Evolutionary conservation across 2,113 vertebrate species (phyloP), one percentile per base, ranked within the genome.

Genomic region (Lontra canadensis): DNA sequence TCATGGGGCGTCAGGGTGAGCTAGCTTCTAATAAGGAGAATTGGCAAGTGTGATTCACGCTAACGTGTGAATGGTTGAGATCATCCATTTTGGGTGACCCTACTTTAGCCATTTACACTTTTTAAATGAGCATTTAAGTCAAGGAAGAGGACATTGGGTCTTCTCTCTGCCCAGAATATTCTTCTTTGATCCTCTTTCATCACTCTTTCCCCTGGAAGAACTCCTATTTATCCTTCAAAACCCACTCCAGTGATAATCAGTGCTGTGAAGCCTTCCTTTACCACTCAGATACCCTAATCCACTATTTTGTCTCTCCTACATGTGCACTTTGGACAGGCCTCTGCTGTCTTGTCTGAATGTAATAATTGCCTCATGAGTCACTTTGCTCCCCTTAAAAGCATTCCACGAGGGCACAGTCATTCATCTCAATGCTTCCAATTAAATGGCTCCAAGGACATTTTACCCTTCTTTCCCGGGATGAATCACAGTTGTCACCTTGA

Each of bases 161-260:
- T 74, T 11, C 9, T 65, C 69, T 90, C 73, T 86, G 26, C 73
- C n/a, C 4, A 42, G 42, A 26, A 39, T 59, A 36, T 55, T 21
- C 29, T 92, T 36, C 31, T 63, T 39, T 71, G 49, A 34, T 10
- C 26, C 23, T 49, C 42, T 42, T 23, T 29, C n/a, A 29, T 73
- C 15, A 63, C 7, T 42, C 57, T n/a, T 4, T 73, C 49, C 2
- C 14, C 7, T 63, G 31, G n/a, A 26, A 55, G 74, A 44, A 44
- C 71, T 61, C 94, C 36, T 65, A 26, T 73, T 90, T 36, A 90
- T 44, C 71, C 73, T 61, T 86, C 82, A 80, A 49, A 71, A 49
- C 31, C 71, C 31, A 47, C 6, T 29, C 36, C 42, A 12, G 39
- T 25, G n/a, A 11, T 52, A 44, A 6, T n/a, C 14, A 42, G 49